phyloP scores from a whole-genome alignment of 1,140 invertebrate genomes.

The Hydropsyche tenuis region DNA sequence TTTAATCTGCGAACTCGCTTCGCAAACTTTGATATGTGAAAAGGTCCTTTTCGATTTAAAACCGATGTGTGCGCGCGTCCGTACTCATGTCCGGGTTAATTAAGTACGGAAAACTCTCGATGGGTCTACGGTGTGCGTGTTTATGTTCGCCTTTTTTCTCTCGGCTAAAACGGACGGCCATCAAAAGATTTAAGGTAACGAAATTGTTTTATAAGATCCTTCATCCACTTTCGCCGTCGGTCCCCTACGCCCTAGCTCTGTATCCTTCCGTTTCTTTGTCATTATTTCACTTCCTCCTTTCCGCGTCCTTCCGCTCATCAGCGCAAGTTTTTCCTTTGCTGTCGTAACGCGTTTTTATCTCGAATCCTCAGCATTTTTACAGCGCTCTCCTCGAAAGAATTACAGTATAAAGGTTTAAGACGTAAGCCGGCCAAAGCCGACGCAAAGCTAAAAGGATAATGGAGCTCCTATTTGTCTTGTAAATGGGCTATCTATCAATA shows the following conservation, averaged over 20 bases:
- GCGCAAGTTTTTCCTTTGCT: conserved; percentile 46
- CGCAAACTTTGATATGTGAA: conserved; percentile 23
- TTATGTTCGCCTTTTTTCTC: neutral
- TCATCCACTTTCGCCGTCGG: conserved; percentile 29
- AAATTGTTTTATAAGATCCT: conserved; percentile 48
- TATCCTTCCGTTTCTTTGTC: conserved; percentile 45
- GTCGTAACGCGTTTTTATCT: conserved; percentile 47
- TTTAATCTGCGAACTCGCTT: conserved; percentile 20
- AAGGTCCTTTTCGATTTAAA: conserved; percentile 29
- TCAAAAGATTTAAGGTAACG: conserved; percentile 48
- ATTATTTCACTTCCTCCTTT: conserved; percentile 46
- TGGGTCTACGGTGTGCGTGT: neutral
- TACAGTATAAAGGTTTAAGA: conserved; percentile 47
- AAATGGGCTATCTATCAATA: conserved; percentile 40
- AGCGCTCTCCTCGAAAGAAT: conserved; percentile 42
- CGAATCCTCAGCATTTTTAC: conserved; percentile 45
- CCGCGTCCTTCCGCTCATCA: conserved; percentile 45
- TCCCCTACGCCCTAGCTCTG: conserved; percentile 16
- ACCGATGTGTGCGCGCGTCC: conserved; percentile 12
- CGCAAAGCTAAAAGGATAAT: conserved; percentile 41
- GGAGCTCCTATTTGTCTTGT: conserved; percentile 40
- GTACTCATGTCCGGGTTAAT: conserved; percentile 4
- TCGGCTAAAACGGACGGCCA: conserved; percentile 27
- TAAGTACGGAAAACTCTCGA: neutral
- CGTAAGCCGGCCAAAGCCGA: conserved; percentile 33